Base-by-base conservation (phyloP, 2,113 vertebrate genomes). In the Sinocyclocheilus anophthalmus region DNA sequence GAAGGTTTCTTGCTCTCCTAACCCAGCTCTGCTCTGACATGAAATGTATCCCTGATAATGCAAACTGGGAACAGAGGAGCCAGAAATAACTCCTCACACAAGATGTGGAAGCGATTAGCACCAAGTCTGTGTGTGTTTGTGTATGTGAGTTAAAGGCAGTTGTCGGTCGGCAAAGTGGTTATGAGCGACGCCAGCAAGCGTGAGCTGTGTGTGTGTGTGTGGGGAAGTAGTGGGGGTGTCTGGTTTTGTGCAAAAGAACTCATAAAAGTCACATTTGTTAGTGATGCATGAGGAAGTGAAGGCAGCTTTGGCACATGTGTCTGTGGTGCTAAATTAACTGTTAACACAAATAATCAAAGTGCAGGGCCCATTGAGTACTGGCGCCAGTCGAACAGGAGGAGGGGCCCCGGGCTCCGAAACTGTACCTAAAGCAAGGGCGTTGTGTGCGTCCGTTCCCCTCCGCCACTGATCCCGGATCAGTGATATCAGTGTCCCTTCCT, bases 261-360 rank as follows among this genome's bases (percentile, higher is more conserved):
- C 96, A 96, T 97, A 97, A 98, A 98, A 97, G 96, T 96, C 96
- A 95, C 96, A 96, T 98, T 98, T 98, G 97, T 97, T 96, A 95
- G 96, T 96, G 96, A 97, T 96, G 95, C 95, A 95, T 95, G 93
- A 98, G 96, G 96, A 98, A 98, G 96, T 95, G 95, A 96, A 96
- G 96, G 96, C 97, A 96, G 96, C 95, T 97, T 97, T 97, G 96
- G 97, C 97, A 97, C 96, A 97, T 96, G 96, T 97, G 97, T 96
- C 96, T 95, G 85, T 89, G 93, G 97, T 95, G 96, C 97, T 98
- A 98, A 98, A 99, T 99, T 97, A 99, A 97, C 97, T 99, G 97
- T 98, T 99, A 98, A 98, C 97, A 98, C 97, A 98, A 99, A 99
- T 98, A 99, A 99, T 99, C 97, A 98, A 97, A 99, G 97, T 96